Percentiles rank a stretch among this genome's conserved stretches.
phyloP scores from a whole-genome alignment of 2,888 invertebrate genomes.

The Sinotaia quadrata region DNA sequence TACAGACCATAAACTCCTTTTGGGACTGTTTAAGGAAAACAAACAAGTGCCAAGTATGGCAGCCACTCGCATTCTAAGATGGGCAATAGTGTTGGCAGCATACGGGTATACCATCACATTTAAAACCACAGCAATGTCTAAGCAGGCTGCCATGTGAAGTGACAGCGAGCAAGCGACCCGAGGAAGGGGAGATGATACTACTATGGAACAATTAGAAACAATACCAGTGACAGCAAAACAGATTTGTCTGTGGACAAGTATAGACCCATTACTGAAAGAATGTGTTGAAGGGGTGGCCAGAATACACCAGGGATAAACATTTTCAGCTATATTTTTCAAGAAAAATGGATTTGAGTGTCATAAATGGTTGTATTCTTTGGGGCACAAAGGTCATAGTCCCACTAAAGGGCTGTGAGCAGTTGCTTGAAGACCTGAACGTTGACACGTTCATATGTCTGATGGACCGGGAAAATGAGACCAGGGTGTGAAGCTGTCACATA shows the following conservation, averaged over 20 bases:
- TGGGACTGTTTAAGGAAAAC: no score
- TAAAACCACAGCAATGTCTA: slow-evolving; percentile 8
- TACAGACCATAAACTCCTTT: no score
- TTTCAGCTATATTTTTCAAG: background rate
- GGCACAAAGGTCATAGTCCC: slow-evolving; percentile 31
- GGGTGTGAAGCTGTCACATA: background rate
- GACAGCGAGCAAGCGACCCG: background rate
- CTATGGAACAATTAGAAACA: background rate
- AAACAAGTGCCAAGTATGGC: slow-evolving; percentile 15
- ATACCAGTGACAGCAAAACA: background rate
- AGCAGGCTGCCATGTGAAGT: slow-evolving; percentile 7
- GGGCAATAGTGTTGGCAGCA: slow-evolving; percentile 11
- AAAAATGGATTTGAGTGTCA: slow-evolving; percentile 18
- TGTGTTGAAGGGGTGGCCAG: slow-evolving; percentile 25
- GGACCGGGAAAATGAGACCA: slow-evolving; percentile 8
- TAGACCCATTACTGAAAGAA: slow-evolving; percentile 14
- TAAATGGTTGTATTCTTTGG: no score
- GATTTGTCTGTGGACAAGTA: slow-evolving; percentile 3
- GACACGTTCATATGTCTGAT: slow-evolving; percentile 8
- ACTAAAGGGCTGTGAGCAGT: background rate
- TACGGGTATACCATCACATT: slow-evolving; percentile 9
- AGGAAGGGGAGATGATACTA: background rate
- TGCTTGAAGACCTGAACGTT: slow-evolving; percentile 27
- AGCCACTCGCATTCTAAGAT: slow-evolving; percentile 5
- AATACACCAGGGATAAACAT: background rate